Percentiles rank a stretch among this genome's conserved stretches.
Conservation (phyloP, 2,113 vertebrate species). For the Dromaius novaehollandiae region DNA sequence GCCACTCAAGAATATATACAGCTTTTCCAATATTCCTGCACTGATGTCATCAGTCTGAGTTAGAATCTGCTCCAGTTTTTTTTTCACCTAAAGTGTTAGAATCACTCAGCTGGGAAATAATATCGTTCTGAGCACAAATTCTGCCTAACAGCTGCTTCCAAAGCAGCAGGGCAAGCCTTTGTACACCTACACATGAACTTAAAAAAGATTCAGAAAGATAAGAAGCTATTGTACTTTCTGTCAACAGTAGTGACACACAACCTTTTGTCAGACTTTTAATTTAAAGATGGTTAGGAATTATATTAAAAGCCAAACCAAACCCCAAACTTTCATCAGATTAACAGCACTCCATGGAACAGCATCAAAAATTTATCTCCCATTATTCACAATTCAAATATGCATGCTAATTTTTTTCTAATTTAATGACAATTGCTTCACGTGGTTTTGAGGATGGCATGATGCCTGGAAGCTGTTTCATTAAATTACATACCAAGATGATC, state of each 20-base stretch:
- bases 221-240: conserved; percentile 47
- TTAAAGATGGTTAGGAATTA: conserved; percentile 33
- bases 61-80: background rate
- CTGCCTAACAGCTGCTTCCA: conserved; percentile 21
- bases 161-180: conserved; percentile 45
- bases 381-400: conserved; percentile 71
- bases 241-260: conserved; percentile 12
- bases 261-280: conserved; percentile 14
- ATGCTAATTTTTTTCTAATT: conserved; percentile 77
- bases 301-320: conserved; percentile 30
- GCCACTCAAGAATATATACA: background rate
- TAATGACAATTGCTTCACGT: conserved; percentile 74
- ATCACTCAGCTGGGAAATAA: background rate
- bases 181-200: conserved; percentile 59
- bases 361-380: conserved; percentile 27
- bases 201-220: conserved; percentile 65
- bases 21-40: background rate
- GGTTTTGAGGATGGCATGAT: conserved; percentile 71
- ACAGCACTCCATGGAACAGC: conserved; percentile 40
- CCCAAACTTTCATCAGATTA: conserved; percentile 18
- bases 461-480: conserved; percentile 80
- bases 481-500: conserved; percentile 78
- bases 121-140: background rate
- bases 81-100: background rate
- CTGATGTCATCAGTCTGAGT: background rate